Conservation (phyloP, 1,140 invertebrate genomes). For the Hetaerina americana region DNA sequence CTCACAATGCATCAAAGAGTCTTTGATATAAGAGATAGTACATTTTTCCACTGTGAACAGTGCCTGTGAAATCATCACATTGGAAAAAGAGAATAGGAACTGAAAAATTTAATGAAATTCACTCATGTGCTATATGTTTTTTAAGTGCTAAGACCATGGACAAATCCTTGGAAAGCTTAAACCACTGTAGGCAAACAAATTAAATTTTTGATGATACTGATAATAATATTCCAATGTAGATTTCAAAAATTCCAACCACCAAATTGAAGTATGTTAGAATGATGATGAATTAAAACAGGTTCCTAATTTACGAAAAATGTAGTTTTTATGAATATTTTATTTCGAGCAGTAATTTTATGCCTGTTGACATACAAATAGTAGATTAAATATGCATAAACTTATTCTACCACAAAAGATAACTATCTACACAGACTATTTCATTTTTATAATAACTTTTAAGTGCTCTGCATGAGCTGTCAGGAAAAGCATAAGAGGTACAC, state of each 20-base stretch:
- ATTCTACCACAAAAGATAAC: background rate
- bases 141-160: too few relatives aligned
- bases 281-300: background rate
- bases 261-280: background rate
- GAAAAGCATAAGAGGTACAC: background rate
- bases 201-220: too few relatives aligned
- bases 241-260: background rate
- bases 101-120: too few relatives aligned
- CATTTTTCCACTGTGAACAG: too few relatives aligned
- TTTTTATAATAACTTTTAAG: background rate
- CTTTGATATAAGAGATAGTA: too few relatives aligned
- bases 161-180: too few relatives aligned
- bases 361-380: background rate
- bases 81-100: too few relatives aligned
- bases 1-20: too few relatives aligned
- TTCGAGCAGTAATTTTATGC: background rate
- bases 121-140: too few relatives aligned
- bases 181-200: too few relatives aligned
- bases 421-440: background rate
- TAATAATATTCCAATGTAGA: too few relatives aligned
- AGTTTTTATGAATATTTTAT: background rate
- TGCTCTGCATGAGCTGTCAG: background rate
- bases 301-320: background rate
- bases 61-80: too few relatives aligned
- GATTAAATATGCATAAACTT: background rate